Percentiles rank a stretch among this genome's conserved stretches.
phyloP scores from a whole-genome alignment of 30 jellyfish, hydroid and myxozoan genomes.

The Nemopilema nomurai region DNA sequence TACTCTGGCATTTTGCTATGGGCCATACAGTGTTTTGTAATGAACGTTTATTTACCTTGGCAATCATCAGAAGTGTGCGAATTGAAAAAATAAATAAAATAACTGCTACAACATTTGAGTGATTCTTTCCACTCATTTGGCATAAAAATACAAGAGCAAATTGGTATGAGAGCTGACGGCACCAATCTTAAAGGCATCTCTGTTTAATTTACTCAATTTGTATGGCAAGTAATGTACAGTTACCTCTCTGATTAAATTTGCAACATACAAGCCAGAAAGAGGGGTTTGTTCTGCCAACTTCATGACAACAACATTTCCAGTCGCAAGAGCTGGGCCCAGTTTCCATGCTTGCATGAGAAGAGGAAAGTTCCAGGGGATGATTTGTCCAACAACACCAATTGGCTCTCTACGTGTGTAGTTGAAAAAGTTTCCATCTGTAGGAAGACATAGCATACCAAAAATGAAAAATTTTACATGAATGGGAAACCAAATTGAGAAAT shows the following conservation, averaged over 20 bases:
- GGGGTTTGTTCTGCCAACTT: constrained; percentile 97
- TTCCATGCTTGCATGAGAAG: constrained; percentile 95
- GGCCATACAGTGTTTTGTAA: too few species aligned
- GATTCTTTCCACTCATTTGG: too few species aligned
- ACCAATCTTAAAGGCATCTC: background rate
- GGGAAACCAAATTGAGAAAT: too few species aligned
- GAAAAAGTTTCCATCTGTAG: constrained; percentile 89
- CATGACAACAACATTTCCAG: constrained; percentile 92
- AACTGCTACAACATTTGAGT: too few species aligned
- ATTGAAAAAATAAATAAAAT: too few species aligned
- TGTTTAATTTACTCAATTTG: background rate
- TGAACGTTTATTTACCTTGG: too few species aligned
- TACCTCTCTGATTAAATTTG: constrained; percentile 81
- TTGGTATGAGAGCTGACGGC: too few species aligned
- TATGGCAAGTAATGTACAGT: background rate
- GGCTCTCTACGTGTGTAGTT: constrained; percentile 97
- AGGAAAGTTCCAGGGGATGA: constrained; percentile 98
- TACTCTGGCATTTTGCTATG: too few species aligned
- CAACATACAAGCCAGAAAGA: constrained; percentile 84
- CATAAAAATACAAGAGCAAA: too few species aligned
- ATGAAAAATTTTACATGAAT: background rate
- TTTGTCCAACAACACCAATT: constrained; percentile 94
- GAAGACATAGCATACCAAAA: background rate
- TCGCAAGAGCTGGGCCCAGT: constrained; percentile 92
- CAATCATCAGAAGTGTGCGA: too few species aligned